These are phyloP conservation scores for Drosophila pectinifera DNA, from an alignment of 1,140 invertebrate species.

Conservation along the genomic window DNA sequence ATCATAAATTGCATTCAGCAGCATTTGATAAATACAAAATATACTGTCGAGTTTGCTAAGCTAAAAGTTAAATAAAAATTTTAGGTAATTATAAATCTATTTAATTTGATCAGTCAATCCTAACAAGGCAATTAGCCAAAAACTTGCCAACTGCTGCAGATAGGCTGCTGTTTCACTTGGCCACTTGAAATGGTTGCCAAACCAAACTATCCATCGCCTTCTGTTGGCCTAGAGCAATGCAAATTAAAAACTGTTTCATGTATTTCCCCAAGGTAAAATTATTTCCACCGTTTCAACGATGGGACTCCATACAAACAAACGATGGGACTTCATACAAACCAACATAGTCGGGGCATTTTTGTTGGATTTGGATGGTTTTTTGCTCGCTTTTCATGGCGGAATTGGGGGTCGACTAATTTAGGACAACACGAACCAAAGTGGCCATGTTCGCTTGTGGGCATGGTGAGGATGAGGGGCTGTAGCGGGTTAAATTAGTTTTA, in stretches of 20 bases:
- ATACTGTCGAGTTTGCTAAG: not conserved
- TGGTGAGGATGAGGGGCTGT: slow-evolving; percentile 6
- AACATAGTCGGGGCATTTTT: slow-evolving; percentile 31
- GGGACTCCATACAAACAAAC: slow-evolving; percentile 22
- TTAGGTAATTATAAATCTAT: not conserved
- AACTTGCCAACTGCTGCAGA: not conserved
- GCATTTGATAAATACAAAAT: not conserved
- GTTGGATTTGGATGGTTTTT: slow-evolving; percentile 43
- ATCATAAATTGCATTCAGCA: not conserved
- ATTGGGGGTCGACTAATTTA: slow-evolving; percentile 76
- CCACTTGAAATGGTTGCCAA: slow-evolving; percentile 17
- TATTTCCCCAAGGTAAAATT: slow-evolving; percentile 81
- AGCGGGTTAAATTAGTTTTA: slow-evolving; percentile 83
- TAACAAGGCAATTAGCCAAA: no score
- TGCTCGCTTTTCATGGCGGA: slow-evolving; percentile 37
- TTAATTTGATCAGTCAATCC: not conserved
- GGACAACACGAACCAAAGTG: slow-evolving; percentile 79
- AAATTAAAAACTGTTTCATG: slow-evolving; percentile 83
- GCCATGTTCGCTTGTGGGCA: slow-evolving; percentile 60
- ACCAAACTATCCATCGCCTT: slow-evolving; percentile 69
- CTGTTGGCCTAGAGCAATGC: slow-evolving; percentile 68
- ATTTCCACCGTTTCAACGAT: slow-evolving; percentile 57
- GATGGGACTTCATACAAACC: slow-evolving; percentile 21
- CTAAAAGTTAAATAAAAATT: no score
- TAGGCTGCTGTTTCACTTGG: not conserved